Evolutionary conservation across 1,140 invertebrate genomes (phyloP), one percentile per base, ranked within the genome.

Genomic region (Drosophila parvula): DNA sequence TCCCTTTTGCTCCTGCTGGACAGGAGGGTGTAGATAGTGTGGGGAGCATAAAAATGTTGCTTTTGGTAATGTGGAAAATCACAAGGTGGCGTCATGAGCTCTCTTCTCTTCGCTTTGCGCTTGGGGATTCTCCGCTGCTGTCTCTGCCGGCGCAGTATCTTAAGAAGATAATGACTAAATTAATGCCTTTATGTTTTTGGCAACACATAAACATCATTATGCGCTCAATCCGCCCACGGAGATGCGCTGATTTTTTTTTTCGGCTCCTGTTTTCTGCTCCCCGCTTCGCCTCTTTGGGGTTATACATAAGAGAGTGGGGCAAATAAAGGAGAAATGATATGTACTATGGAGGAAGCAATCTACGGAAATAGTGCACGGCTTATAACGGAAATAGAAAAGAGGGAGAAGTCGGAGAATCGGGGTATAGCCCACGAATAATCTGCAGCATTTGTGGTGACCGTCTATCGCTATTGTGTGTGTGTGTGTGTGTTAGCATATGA

Each of bases 151-250:
- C 85, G 78, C 67, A 56, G 76, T 81, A 80, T 85, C 86, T 91
- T 92, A 92, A 92, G 91, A 85, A 91, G 91, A 92, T 92, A 92
- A 92, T 92, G 91, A 92, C 91, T 92, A 92, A 92, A 92, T 92
- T 92, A 92, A 92, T 92, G 91, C 91, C 90, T 92, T 92, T 92
- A 92, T 92, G 81, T 91, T 91, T 91, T 86, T 91, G 90, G 85
- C 85, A 91, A 91, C 91, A 90, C 88, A 91, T 91, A 91, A 91
- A 91, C 90, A 91, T 91, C 82, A 91, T 91, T 91, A 91, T 90
- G 74, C 89, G 89, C 85, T 91, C 85, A 91, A 89, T 91, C 79
- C 79, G 73, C 83, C 71, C 76, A 67, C 65, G 68, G 65, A 57
- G 61, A 67, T 67, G 65, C 65, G 65, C 62, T 22, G 41, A 14